Percentiles rank a stretch among this genome's conserved stretches.
phyloP scores from a whole-genome alignment of 2,797 vertebrate genomes.

The Falco novaeseelandiae region DNA sequence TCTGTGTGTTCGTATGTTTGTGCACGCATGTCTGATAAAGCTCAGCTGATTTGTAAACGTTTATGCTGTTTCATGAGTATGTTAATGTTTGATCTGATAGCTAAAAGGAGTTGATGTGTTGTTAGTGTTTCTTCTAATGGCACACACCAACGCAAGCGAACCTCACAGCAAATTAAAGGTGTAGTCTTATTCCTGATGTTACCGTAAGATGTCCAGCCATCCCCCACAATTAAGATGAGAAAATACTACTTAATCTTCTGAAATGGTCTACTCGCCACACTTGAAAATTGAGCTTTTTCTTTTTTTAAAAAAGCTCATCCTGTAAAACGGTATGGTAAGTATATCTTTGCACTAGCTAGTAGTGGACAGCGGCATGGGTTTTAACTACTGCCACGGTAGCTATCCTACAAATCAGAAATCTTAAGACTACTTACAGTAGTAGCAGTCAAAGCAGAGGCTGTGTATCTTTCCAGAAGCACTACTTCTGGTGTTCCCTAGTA shows the following conservation, averaged over 20 bases:
- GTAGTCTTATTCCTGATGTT: conserved; percentile 26
- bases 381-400: background rate
- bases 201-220: background rate
- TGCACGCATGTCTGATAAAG: conserved; percentile 19
- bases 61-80: background rate
- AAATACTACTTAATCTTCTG: background rate
- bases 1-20: conserved; percentile 21
- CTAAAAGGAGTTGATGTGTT: background rate
- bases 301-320: background rate
- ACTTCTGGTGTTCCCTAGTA: background rate
- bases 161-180: background rate
- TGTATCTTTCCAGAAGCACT: background rate
- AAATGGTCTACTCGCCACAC: background rate
- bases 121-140: background rate
- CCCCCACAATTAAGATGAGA: conserved; percentile 1
- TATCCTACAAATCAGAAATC: background rate
- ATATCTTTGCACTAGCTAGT: background rate
- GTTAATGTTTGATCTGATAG: background rate
- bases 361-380: background rate
- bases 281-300: conserved; percentile 9
- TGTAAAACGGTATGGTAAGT: conserved; percentile 51
- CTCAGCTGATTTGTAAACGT: conserved; percentile 2
- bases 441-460: background rate
- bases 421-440: background rate
- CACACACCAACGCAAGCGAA: background rate